Evolutionary conservation across 2,797 vertebrate genomes (phyloP).

Genomic region (Chaunax sp.): DNA sequence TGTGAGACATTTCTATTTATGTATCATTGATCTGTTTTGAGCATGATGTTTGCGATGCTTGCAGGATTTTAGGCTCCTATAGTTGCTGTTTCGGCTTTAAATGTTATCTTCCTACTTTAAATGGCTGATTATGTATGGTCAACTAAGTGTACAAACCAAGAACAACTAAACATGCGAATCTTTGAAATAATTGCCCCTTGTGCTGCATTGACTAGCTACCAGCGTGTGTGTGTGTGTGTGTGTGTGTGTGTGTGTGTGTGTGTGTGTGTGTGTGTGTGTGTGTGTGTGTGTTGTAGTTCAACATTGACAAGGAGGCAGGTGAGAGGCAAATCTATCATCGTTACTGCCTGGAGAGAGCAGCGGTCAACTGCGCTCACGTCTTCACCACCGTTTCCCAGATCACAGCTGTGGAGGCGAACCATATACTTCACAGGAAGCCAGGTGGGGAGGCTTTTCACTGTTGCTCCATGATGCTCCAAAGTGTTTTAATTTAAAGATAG

Average conservation of each 20-base stretch:
- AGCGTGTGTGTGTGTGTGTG: conserved; percentile 12
- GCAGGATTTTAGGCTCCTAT: background rate
- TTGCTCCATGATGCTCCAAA: background rate
- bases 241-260: conserved; percentile 25
- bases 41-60: background rate
- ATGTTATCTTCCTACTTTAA: background rate
- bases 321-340: conserved; percentile 97
- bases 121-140: background rate
- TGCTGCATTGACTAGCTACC: background rate
- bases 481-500: background rate
- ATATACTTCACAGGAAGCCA: conserved; percentile 93
- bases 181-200: background rate
- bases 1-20: too few species aligned
- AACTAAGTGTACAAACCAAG: background rate
- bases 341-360: conserved; percentile 94
- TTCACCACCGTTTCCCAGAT: conserved; percentile 97
- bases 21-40: background rate
- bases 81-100: background rate
- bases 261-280: conserved; percentile 18
- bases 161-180: background rate
- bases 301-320: conserved; percentile 94
- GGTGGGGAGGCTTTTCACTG: conserved; percentile 76
- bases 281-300: conserved; percentile 82
- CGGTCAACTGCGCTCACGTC: conserved; percentile 93
- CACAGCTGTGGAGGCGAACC: conserved; percentile 93